Base-by-base conservation (phyloP, 1,140 invertebrate genomes). In the Temnothorax nylanderi region DNA sequence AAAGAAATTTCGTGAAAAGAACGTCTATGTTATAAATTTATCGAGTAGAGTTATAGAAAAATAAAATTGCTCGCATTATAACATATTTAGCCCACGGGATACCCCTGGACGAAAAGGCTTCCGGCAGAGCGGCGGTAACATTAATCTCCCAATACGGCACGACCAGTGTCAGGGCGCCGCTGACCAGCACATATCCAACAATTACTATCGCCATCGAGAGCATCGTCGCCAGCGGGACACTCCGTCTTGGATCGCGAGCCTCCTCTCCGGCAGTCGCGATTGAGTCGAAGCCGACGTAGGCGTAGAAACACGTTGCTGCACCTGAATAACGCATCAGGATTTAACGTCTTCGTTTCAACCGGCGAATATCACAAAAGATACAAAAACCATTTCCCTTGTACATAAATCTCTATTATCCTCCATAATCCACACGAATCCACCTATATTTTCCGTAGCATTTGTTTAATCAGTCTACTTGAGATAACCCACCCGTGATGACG, bases 281-380 rank as follows among this genome's bases (percentile, higher is more conserved):
- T 86, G 98, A 98, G 92, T 99, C 98, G 91, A 98, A 98, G 0
- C 98, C 98, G 16, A 98, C 97, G 90, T 98, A 99, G 0, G 98
- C 98, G 92, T 98, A 99, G 91, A 99, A 99, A 94, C 98, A 98
- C 6, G 98, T 98, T 0, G 98, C 98, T 3, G 98, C 98, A 26
- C 98, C 98, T 95, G 49, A 64, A 69, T 37, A 44, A 62, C 7
- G 32, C 11, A 8, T 11, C 13, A 47, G 8, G 32, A 76, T 47
- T 13, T 44, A 32, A 62, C n/a, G 41, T 4, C 21, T 71, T 51
- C 10, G 8, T 72, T 32, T 65, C 7, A 65, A n/a, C 7, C 2
- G 7, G 1, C 2, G 7, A 64, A 18, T 37, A 41, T 16, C 32
- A 34, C 6, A n/a, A 6, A 72, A 6, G 51, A n/a, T 32, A 47